A percentile compares a stretch with the other conserved stretches of the same genome.
Evolutionary conservation across 2,888 invertebrate genomes (phyloP).

Genomic region (Volucella zonaria): DNA sequence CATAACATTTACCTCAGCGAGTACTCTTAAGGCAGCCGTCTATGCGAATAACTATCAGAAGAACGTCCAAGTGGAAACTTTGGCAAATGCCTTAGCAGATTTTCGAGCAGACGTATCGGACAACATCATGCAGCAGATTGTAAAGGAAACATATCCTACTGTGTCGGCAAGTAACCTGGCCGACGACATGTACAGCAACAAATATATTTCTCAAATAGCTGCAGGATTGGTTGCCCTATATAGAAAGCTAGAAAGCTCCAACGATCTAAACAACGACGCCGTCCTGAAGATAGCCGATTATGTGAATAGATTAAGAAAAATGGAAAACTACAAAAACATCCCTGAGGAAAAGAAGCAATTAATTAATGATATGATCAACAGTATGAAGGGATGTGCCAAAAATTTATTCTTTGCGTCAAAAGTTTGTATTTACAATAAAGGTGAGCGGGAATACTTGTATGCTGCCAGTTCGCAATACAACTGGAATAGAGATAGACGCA

Average conservation of each 20-base stretch:
- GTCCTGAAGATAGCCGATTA: slow-evolving; percentile 7
- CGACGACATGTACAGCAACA: neutral
- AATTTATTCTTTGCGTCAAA: neutral
- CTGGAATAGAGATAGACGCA: slow-evolving; percentile 1
- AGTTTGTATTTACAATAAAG: slow-evolving; percentile 31
- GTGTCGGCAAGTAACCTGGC: slow-evolving; percentile 1
- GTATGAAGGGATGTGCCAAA: slow-evolving; percentile 13
- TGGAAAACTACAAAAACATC: neutral
- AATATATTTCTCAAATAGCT: slow-evolving; percentile 15
- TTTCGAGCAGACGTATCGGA: slow-evolving; percentile 2
- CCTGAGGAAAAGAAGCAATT: neutral
- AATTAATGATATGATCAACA: slow-evolving; percentile 5
- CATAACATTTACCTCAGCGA: neutral
- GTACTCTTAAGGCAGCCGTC: slow-evolving; percentile 7
- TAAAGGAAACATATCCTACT: neutral
- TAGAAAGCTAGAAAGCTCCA: neutral
- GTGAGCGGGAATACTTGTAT: slow-evolving; percentile 4
- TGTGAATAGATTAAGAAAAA: neutral
- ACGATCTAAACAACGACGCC: slow-evolving; percentile 22
- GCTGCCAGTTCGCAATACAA: neutral
- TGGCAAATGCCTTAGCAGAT: slow-evolving; percentile 7
- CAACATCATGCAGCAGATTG: slow-evolving; percentile 23
- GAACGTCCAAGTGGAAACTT: slow-evolving; percentile 18
- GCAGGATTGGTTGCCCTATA: slow-evolving; percentile 23
- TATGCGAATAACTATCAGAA: slow-evolving; percentile 10